Percentiles rank a stretch among this genome's conserved stretches.
Evolutionary conservation across 2,888 invertebrate species (phyloP).

Genomic region (Rugalucina vietnamica): DNA sequence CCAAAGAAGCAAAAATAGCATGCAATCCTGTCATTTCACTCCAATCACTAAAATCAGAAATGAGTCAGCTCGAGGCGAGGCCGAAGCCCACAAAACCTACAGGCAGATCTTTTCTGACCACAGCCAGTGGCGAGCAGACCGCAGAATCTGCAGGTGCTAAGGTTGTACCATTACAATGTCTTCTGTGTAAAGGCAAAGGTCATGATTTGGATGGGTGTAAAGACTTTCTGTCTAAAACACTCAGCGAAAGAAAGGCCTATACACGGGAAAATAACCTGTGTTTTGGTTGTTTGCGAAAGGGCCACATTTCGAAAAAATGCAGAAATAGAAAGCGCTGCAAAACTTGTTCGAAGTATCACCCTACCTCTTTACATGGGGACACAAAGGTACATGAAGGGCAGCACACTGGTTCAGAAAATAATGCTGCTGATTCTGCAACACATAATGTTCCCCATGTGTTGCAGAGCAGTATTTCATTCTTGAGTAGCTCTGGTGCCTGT

Average conservation of each 20-base stretch:
- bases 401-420: neutral
- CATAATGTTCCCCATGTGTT: too few species aligned
- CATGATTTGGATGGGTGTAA: neutral
- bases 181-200: neutral
- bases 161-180: neutral
- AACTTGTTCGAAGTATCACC: neutral
- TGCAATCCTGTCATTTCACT: conserved; percentile 4
- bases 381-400: neutral
- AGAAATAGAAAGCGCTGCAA: neutral
- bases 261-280: neutral
- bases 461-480: too few species aligned
- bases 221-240: neutral
- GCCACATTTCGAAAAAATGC: neutral
- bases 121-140: neutral
- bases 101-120: neutral
- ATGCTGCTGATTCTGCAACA: neutral
- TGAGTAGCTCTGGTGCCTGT: too few species aligned
- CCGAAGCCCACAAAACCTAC: neutral
- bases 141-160: neutral
- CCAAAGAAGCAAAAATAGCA: conserved; percentile 19
- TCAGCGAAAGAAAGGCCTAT: neutral
- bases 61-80: neutral
- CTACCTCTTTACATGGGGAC: neutral
- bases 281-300: neutral
- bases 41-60: neutral